Evolutionary conservation across 2,113 vertebrate species (phyloP), one percentile per base, ranked within the genome.

Genomic region (Hippocampus barbouri): DNA sequence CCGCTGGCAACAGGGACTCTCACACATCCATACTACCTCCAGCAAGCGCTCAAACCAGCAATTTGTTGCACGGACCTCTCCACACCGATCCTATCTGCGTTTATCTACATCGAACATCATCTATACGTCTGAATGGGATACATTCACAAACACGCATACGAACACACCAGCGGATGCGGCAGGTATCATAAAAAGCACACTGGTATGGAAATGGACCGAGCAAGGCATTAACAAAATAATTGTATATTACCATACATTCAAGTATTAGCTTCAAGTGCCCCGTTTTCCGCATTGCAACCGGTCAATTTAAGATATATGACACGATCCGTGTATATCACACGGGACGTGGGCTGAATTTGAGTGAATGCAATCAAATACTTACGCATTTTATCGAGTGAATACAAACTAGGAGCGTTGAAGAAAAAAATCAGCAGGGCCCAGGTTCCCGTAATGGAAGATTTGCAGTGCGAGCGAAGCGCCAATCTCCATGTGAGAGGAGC

Each of bases 311-410:
- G 27, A 14, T 25, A 27, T 15, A 27, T 59, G 68, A 78, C 73
- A 79, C 66, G 63, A 53, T 34, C 8, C 20, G 27, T 40, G 76
- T 65, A 68, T 3, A 70, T 59, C 65, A 54, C 71, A 51, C 45
- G 40, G 40, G 75, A 61, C 34, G 11, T 9, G 16, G 51, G 63
- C 60, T 47, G n/a, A 54, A 61, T 57, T 38, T 56, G 66, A 43
- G 23, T 53, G 75, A 27, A 77, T 71, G 69, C 40, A 65, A 62
- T 68, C 8, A 43, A 65, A 83, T 83, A 89, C 89, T 90, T 76
- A 90, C 89, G 89, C 87, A 85, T 90, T 83, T 89, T 85, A 73
- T 89, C 84, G 83, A 86, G 85, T 82, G 71, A 87, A 87, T 75
- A 79, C 72, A 82, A 77, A 77, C 72, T 56, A 70, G 75, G 77